phyloP scores from a whole-genome alignment of 1,140 invertebrate genomes.

The Anastrepha ludens region DNA sequence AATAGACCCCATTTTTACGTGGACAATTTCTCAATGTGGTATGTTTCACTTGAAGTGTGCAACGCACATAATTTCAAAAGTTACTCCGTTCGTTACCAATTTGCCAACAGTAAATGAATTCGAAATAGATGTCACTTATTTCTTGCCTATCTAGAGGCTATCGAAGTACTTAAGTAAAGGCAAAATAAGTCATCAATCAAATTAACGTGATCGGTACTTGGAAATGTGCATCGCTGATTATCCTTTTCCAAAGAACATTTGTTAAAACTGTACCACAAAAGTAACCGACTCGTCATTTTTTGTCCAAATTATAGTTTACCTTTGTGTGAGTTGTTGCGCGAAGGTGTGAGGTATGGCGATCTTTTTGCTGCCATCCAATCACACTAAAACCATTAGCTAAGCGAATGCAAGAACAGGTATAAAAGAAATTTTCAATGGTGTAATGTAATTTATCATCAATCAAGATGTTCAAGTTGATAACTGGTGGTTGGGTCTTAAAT shows the following conservation, averaged over 20 bases:
- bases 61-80: no score
- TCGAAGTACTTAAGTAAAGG: slow-evolving; percentile 12
- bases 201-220: slow-evolving; percentile 18
- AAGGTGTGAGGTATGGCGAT: neutral
- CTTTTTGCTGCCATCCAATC: slow-evolving; percentile 22
- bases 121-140: neutral
- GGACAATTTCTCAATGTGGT: no score
- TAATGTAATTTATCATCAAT: slow-evolving; percentile 52
- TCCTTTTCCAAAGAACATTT: neutral
- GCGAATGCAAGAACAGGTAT: slow-evolving; percentile 6
- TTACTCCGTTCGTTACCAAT: neutral
- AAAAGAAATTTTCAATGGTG: slow-evolving; percentile 7
- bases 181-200: slow-evolving; percentile 51
- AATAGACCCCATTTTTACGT: no score
- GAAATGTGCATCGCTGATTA: slow-evolving; percentile 7
- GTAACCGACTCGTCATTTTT: neutral
- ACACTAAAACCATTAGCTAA: slow-evolving; percentile 32
- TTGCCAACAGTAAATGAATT: neutral
- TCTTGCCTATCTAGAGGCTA: neutral
- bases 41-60: no score
- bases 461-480: slow-evolving; percentile 34
- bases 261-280: slow-evolving; percentile 21
- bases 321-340: neutral
- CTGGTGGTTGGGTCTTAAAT: slow-evolving; percentile 3
- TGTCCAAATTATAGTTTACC: neutral